Percentiles rank a stretch among this genome's conserved stretches.
Conservation (phyloP, 53 echinoderm and acorn worm genomes). For the Echinometra lucunter region DNA sequence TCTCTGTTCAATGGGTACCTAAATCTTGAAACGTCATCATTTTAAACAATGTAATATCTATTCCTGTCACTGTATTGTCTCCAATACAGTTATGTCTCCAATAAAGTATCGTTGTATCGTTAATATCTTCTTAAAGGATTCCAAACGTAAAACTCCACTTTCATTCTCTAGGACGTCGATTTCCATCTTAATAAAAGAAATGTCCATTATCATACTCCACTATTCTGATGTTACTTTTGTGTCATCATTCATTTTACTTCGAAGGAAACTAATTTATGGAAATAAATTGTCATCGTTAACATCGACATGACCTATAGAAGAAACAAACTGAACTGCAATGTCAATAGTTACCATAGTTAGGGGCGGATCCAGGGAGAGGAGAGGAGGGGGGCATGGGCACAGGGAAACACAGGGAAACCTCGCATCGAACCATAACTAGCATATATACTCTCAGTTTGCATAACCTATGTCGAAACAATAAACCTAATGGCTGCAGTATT, state of each 20-base stretch:
- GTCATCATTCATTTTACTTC: background rate
- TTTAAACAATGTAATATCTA: background rate
- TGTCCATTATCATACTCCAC: background rate
- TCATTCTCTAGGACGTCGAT: no score
- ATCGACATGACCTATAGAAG: background rate
- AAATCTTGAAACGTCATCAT: background rate
- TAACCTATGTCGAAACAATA: no score
- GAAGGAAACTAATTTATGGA: background rate
- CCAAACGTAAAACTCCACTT: background rate
- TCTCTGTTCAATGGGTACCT: no score
- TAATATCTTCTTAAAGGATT: background rate
- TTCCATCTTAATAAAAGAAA: background rate
- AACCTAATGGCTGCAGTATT: no score
- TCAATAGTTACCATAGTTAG: background rate
- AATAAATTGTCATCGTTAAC: background rate
- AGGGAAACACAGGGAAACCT: no score
- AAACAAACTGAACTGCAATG: no score
- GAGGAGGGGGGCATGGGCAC: no score
- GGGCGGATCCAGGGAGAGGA: no score
- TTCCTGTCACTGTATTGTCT: background rate
- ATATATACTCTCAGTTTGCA: no score
- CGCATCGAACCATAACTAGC: no score
- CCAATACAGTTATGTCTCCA: no score
- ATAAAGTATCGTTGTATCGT: no score
- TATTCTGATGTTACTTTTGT: background rate